Evolutionary conservation across 2,888 invertebrate species (phyloP).

Genomic region (Apodemia arnacis): DNA sequence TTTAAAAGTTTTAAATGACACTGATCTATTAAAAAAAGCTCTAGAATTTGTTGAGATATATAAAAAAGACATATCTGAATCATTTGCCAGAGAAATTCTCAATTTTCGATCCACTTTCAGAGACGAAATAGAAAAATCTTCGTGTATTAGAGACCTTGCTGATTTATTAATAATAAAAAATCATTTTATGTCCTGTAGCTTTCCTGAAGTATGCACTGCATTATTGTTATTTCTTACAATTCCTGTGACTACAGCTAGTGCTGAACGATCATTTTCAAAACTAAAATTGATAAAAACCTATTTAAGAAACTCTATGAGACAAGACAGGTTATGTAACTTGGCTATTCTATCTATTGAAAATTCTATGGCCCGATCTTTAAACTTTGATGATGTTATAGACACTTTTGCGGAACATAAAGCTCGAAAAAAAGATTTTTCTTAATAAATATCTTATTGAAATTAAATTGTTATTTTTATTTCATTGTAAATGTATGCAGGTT

Average conservation of each 20-base stretch:
- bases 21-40: conserved; percentile 63
- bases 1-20: conserved; percentile 63
- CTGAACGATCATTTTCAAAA: conserved; percentile 43
- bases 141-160: conserved; percentile 37
- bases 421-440: neutral
- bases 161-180: conserved; percentile 40
- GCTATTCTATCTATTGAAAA: conserved; percentile 57
- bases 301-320: conserved; percentile 53
- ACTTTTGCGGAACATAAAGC: conserved; percentile 46
- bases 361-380: conserved; percentile 46
- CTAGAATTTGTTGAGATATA: conserved; percentile 60
- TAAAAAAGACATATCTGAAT: conserved; percentile 50
- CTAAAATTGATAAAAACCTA: conserved; percentile 49
- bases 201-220: conserved; percentile 41
- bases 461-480: too few relatives aligned
- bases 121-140: neutral
- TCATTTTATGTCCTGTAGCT: conserved; percentile 23
- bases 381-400: conserved; percentile 48
- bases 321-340: conserved; percentile 42
- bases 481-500: too few relatives aligned
- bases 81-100: conserved; percentile 51
- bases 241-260: conserved; percentile 34
- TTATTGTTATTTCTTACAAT: conserved; percentile 22
- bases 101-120: conserved; percentile 4
- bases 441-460: too few relatives aligned